A percentile compares a stretch with the other conserved stretches of the same genome.
Conservation (phyloP, 2,888 invertebrate species). For the Ichneumoninae sp. region DNA sequence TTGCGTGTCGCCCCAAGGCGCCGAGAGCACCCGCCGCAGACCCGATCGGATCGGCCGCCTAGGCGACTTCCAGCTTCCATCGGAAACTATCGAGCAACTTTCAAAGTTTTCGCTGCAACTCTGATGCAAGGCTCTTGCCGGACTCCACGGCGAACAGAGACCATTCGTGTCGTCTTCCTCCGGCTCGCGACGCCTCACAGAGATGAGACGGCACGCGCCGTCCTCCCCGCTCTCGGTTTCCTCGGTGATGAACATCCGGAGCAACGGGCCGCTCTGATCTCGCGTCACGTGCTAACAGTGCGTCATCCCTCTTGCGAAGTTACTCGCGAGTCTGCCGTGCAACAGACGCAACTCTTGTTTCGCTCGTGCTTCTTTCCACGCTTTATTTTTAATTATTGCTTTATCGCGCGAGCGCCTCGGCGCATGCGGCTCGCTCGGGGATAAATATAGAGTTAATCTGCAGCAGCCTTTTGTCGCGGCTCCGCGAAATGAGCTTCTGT, state of each 20-base stretch:
- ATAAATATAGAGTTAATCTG: slow-evolving; percentile 1
- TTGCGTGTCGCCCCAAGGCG: slow-evolving; percentile 49
- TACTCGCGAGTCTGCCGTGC: slow-evolving; percentile 1
- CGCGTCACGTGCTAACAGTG: slow-evolving; percentile 57
- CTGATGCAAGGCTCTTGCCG: background rate
- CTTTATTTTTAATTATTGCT: slow-evolving; percentile 49
- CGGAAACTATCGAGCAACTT: slow-evolving; percentile 37
- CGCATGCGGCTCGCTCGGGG: background rate
- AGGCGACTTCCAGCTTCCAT: slow-evolving; percentile 33
- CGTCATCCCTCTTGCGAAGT: slow-evolving; percentile 68
- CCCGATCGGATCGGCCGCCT: slow-evolving; percentile 17
- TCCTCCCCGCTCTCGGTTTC: slow-evolving; percentile 76
- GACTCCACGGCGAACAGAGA: slow-evolving; percentile 1
- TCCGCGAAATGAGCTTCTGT: background rate
- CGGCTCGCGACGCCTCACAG: slow-evolving; percentile 77
- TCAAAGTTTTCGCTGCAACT: slow-evolving; percentile 30
- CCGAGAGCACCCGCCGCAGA: slow-evolving; percentile 51
- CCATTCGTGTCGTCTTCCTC: slow-evolving; percentile 16
- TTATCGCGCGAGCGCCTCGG: background rate
- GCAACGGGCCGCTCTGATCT: slow-evolving; percentile 64
- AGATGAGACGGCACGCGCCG: slow-evolving; percentile 82
- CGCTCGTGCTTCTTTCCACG: slow-evolving; percentile 4
- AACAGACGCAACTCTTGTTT: background rate
- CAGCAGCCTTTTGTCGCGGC: background rate
- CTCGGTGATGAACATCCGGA: slow-evolving; percentile 81